phyloP scores from a whole-genome alignment of 2,888 invertebrate species.

The Brenthis daphne region DNA sequence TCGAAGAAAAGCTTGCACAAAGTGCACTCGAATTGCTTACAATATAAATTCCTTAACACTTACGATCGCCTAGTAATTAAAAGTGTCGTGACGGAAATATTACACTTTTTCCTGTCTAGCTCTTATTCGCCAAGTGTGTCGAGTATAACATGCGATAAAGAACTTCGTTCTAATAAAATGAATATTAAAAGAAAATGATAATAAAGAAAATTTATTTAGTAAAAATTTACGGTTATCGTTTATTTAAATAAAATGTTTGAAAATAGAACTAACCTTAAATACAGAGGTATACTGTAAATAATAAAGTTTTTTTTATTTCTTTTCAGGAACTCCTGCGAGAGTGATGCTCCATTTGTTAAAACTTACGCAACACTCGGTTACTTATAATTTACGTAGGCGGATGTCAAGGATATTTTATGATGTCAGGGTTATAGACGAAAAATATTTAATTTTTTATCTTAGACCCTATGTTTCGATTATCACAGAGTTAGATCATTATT shows the following conservation, averaged over 20 bases:
- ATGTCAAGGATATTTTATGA: constrained; percentile 72
- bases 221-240: too few relatives aligned
- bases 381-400: constrained; percentile 86
- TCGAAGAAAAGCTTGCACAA: too few relatives aligned
- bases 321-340: constrained; percentile 92
- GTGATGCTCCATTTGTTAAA: constrained; percentile 95
- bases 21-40: too few relatives aligned
- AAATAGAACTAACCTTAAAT: background rate
- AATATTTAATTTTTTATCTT: constrained; percentile 73
- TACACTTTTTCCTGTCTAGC: too few relatives aligned
- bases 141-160: too few relatives aligned
- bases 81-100: too few relatives aligned
- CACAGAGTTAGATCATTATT: constrained; percentile 70
- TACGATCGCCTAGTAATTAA: too few relatives aligned
- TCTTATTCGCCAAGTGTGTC: too few relatives aligned
- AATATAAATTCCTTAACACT: too few relatives aligned
- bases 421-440: constrained; percentile 66
- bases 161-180: too few relatives aligned
- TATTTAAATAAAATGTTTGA: background rate
- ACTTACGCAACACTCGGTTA: constrained; percentile 96
- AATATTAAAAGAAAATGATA: too few relatives aligned
- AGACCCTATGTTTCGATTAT: constrained; percentile 70
- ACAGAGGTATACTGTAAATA: background rate
- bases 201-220: too few relatives aligned
- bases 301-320: constrained; percentile 51